Base-by-base conservation (phyloP, 2,888 invertebrate genomes). In the Keiferia lycopersicella region DNA sequence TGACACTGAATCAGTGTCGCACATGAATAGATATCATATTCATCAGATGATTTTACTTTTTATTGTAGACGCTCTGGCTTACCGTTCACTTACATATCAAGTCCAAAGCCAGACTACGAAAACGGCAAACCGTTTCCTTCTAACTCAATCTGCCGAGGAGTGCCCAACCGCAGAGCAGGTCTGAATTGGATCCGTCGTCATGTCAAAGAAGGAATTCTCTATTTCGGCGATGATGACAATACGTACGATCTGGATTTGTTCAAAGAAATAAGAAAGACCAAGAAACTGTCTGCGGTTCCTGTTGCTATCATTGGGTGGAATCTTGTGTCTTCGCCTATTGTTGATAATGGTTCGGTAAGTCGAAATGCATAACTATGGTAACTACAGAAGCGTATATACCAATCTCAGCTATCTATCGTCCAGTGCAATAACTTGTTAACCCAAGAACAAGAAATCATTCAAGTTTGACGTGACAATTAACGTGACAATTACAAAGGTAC, bases 161-260 rank as follows among this genome's bases (percentile, higher is more conserved):
- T 96, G 0, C 90, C 95, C 0, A 96, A 96, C 78, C 87, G 96
- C 0, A 92, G 94, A 45, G 93, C 94, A 20, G 96, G 96, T 0
- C 78, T 96, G 0, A 80, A 87, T 50, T 96, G 95, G 95, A 26
- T 61, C 30, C 14, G 11, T 10, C n/a, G 11, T 84, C 96, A 7
- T 86, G 92, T 22, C 73, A 84, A 8, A 64, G 87, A 92, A 26
- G 56, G 95, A 0, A 91, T 96, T 0, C 81, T 96, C 0, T 96
- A 96, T 81, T 96, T 96, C 76, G 95, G 95, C 0, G 96, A 96
- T 73, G 96, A 96, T 77, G 96, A 96, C 80, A 96, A 96, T 76
- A 94, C 94, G 0, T 94, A 95, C 67, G 95, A 96, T 79, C 84
- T 95, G 68, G 92, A 93, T 69, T 81, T 96, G 10, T 96, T 96